Evolutionary conservation across 1,140 invertebrate species (phyloP), one percentile per base, ranked within the genome.

Genomic region (Pteromalus puparum): DNA sequence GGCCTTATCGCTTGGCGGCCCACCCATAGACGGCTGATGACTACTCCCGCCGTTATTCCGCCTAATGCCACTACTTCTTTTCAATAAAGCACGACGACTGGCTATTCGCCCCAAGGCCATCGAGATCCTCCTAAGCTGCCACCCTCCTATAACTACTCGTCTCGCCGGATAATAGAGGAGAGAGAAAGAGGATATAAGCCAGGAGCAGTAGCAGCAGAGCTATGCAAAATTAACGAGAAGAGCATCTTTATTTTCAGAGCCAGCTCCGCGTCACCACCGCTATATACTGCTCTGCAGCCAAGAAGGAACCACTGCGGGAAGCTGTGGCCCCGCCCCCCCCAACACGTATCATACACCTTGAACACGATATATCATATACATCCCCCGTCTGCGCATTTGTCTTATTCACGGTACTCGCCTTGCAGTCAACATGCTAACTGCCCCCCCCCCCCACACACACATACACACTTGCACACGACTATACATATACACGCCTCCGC

Each of bases 1-100:
- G 93, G 99, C 97, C n/a, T 93, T 97, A 70, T 96, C 96, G 34
- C 93, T 97, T 86, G 96, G 96, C 83, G 95, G 95, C 87, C 96
- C 85, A 5, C 85, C 85, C 7, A 46, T 73, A 18, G 81, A 82
- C n/a, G 81, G 84, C 74, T 85, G 78, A 85, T 42, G 38, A 42
- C 38, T 42, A 42, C 83, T 84, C 13, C 53, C 0, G 3, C 28
- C 10, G 38, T 26, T 65, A 18, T 24, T 24, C 24, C 68, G 21
- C 68, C 6, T 18, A 15, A 18, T 1, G 9, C 61, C 38, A 1
- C 9, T 42, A 42, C 38, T 42, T 42, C 6, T 42, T 42, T 42
- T 42, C 38, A 12, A 42, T 42, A 42, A 42, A 42, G 6, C 38
- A 5, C 38, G 38, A 5, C 38, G 38, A 42, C 38, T 42, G 10